Evolutionary conservation across 2,797 vertebrate genomes (phyloP).

Genomic region (Lepidocolaptes lacrymiger): DNA sequence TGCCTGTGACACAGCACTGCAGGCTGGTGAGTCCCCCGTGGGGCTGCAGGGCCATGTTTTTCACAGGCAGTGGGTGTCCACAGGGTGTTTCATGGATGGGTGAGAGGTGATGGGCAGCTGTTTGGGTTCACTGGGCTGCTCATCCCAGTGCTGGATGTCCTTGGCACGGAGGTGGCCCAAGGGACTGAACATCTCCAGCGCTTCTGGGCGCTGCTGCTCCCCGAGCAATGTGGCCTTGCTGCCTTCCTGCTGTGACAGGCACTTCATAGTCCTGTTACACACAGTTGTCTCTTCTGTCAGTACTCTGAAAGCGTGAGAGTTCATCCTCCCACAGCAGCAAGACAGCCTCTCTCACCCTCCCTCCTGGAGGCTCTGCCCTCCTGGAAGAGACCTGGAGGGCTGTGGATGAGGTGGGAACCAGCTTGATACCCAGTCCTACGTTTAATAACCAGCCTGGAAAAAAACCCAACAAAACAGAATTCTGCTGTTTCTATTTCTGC

Average conservation of each 20-base stretch:
- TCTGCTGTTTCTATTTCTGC: background rate
- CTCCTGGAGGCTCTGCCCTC: background rate
- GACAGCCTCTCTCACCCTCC: background rate
- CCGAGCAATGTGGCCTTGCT: rapidly evolving
- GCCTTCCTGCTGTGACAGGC: background rate
- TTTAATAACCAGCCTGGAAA: background rate
- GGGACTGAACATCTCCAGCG: rapidly evolving
- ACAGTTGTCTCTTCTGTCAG: background rate
- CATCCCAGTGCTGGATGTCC: background rate
- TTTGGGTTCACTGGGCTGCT: background rate
- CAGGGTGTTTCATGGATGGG: background rate
- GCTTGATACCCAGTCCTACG: background rate
- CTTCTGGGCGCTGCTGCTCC: background rate
- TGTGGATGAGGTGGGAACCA: background rate
- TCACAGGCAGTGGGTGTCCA: background rate
- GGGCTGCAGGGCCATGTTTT: background rate
- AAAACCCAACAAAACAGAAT: background rate
- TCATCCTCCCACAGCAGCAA: background rate
- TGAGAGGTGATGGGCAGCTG: background rate
- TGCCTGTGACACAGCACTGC: background rate
- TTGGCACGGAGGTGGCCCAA: background rate
- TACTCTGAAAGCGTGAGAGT: background rate
- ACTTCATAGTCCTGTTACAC: background rate
- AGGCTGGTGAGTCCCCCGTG: background rate
- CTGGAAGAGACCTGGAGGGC: background rate